These are phyloP conservation scores for Cerastoderma edule DNA, from an alignment of 2,888 invertebrate species.

Conservation along the genomic window DNA sequence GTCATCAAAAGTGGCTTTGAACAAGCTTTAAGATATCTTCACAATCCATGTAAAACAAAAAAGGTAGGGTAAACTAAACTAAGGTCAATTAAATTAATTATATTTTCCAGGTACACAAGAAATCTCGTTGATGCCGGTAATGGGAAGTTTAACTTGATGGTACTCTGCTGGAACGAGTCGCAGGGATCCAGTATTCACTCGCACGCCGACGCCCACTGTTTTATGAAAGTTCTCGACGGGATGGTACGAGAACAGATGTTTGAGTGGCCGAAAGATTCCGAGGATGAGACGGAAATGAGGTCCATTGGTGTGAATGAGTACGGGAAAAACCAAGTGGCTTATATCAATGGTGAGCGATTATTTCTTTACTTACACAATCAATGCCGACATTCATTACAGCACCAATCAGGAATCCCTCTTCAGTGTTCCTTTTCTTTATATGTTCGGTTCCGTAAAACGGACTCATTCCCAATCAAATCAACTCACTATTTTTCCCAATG, in stretches of 20 bases:
- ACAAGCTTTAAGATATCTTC: not conserved
- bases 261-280: conserved; percentile 89
- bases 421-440: too few species aligned
- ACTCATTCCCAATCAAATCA: too few species aligned
- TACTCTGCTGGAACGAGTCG: conserved; percentile 99
- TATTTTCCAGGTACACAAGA: conserved; percentile 91
- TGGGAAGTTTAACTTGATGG: conserved; percentile 98
- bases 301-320: conserved; percentile 89
- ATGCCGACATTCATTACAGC: too few species aligned
- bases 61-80: not conserved
- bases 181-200: conserved; percentile 98
- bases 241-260: conserved; percentile 90
- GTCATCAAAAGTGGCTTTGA: not conserved
- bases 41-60: not conserved
- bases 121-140: conserved; percentile 98
- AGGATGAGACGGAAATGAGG: conserved; percentile 85
- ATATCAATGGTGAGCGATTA: conserved; percentile 96
- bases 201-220: conserved; percentile 97
- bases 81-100: not conserved
- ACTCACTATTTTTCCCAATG: too few species aligned
- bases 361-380: too few species aligned
- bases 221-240: conserved; percentile 94
- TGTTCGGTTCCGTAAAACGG: too few species aligned
- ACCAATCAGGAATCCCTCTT: too few species aligned
- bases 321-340: conserved; percentile 92